Percentiles rank a stretch among this genome's conserved stretches.
Conservation (phyloP, 2,113 vertebrate species). For the Phaetusa simplex region DNA sequence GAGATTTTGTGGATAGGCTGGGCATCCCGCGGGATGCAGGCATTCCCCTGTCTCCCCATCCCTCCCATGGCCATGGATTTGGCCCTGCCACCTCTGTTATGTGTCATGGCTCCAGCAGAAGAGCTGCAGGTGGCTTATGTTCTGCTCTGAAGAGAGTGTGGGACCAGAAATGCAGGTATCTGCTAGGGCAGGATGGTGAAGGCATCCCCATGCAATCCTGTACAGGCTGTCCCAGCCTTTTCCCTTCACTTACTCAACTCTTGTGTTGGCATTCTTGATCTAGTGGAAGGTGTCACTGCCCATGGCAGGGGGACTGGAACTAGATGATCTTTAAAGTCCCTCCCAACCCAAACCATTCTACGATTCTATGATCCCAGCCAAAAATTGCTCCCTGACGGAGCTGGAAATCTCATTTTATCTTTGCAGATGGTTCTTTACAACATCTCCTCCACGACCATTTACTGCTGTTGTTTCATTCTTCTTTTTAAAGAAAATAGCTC, state of each 20-base stretch:
- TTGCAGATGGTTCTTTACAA: background rate
- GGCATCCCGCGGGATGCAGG: too few relatives aligned
- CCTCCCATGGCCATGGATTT: background rate
- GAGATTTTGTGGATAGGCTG: background rate
- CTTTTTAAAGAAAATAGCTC: background rate
- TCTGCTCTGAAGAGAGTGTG: background rate
- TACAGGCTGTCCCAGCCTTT: background rate
- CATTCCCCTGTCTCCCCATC: background rate
- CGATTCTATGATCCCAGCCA: background rate
- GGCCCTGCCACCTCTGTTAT: background rate
- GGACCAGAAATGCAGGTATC: background rate
- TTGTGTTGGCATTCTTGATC: background rate
- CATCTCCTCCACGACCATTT: background rate
- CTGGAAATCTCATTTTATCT: background rate
- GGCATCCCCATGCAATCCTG: background rate
- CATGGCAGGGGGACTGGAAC: background rate
- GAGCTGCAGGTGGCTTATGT: background rate
- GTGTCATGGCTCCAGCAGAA: background rate
- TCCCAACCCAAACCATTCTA: background rate
- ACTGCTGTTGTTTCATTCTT: background rate
- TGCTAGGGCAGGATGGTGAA: background rate
- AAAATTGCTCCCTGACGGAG: background rate
- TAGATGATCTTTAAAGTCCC: background rate
- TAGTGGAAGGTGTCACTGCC: background rate
- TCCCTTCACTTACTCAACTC: background rate